A percentile compares a stretch with the other conserved stretches of the same genome.
These are phyloP conservation scores for Perodicticus potto DNA, from an alignment of 2,797 vertebrate genomes.

Conservation along the genomic window DNA sequence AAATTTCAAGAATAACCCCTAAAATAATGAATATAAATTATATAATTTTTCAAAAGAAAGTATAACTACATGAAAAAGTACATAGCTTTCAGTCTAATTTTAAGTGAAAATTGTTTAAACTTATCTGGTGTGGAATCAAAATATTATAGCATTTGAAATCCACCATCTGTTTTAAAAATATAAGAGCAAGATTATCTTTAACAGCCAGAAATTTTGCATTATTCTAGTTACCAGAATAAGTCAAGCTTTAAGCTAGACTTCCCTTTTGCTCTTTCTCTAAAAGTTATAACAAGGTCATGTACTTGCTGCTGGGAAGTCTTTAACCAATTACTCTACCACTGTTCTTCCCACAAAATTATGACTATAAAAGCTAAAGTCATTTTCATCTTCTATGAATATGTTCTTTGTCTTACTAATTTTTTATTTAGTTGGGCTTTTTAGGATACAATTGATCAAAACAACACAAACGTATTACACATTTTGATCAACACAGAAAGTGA, in stretches of 20 bases:
- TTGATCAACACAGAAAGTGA: slow-evolving; percentile 28
- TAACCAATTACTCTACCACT: not conserved
- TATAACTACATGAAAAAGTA: not conserved
- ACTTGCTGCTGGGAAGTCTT: not conserved
- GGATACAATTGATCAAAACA: not conserved
- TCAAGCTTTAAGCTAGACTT: not conserved
- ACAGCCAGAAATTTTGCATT: slow-evolving; percentile 15
- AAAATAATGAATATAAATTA: not conserved
- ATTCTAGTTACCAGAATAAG: not conserved
- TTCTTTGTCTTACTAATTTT: slow-evolving; percentile 23
- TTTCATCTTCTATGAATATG: slow-evolving; percentile 26
- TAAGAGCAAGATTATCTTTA: not conserved
- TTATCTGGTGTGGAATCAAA: not conserved
- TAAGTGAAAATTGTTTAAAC: slow-evolving; percentile 47
- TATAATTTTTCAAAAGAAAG: slow-evolving; percentile 15
- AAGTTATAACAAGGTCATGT: not conserved
- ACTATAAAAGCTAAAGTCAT: not conserved
- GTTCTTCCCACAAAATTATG: slow-evolving; percentile 21
- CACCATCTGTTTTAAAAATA: not conserved
- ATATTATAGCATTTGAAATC: not conserved
- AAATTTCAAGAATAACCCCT: not conserved
- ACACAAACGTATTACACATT: not conserved
- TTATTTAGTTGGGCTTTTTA: not conserved
- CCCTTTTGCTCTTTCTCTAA: not conserved
- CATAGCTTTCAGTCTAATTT: slow-evolving; percentile 5